These are phyloP conservation scores for Caenorhabditis remanei DNA, from an alignment of 1,140 invertebrate genomes.

Conservation along the genomic window DNA sequence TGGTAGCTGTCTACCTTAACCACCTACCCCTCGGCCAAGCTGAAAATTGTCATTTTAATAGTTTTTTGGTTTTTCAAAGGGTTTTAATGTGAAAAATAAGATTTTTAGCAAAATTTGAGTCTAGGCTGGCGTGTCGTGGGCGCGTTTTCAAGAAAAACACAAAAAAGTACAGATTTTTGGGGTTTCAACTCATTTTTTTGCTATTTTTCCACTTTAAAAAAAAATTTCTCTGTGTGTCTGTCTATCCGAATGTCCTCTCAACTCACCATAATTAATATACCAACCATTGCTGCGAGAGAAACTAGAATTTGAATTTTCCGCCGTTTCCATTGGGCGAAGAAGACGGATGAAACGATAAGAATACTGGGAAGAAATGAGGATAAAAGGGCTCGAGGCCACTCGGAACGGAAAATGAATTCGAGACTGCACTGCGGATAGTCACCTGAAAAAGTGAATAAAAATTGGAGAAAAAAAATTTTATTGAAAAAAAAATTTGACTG, in stretches of 20 bases:
- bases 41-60: no score
- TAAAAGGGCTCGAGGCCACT: conserved; percentile 61
- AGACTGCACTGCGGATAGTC: conserved; percentile 44
- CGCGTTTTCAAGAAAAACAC: no score
- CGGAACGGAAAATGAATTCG: conserved; percentile 37
- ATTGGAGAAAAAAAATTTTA: no score
- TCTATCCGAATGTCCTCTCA: not conserved
- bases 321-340: conserved; percentile 68
- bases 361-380: conserved; percentile 63
- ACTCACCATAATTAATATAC: conserved; percentile 56
- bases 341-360: conserved; percentile 62
- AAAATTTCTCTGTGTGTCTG: not conserved
- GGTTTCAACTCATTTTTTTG: no score
- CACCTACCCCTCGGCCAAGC: no score
- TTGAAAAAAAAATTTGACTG: no score
- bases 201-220: not conserved
- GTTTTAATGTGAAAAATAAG: no score
- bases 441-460: not conserved
- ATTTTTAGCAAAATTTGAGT: no score
- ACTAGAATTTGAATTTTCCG: conserved; percentile 67
- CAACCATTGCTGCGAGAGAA: conserved; percentile 62
- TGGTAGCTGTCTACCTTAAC: no score
- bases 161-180: no score
- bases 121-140: no score
- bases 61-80: no score